phyloP scores from a whole-genome alignment of 2,797 vertebrate genomes.

The Trachurus trachurus region DNA sequence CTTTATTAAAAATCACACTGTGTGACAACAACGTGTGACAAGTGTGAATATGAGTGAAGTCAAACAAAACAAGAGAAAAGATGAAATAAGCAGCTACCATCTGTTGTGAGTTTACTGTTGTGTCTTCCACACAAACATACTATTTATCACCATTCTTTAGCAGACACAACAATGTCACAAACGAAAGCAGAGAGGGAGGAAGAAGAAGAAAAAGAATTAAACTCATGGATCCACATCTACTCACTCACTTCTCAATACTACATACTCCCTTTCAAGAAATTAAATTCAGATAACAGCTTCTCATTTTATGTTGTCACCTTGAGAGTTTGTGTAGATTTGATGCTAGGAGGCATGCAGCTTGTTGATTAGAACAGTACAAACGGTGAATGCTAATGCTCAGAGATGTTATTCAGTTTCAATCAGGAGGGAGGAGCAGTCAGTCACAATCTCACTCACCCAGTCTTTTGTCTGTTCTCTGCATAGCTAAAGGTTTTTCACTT shows the following conservation, averaged over 20 bases:
- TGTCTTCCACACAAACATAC: too few species aligned
- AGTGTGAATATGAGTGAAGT: neutral
- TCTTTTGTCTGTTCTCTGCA: conserved; percentile 30
- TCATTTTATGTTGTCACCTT: conserved; percentile 79
- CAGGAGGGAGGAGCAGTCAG: conserved; percentile 38
- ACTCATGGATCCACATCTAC: conserved; percentile 53
- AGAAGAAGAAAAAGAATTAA: conserved; percentile 25
- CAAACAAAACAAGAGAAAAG: neutral
- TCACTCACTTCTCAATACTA: neutral
- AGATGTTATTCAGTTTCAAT: conserved; percentile 65
- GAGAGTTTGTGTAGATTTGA: conserved; percentile 85
- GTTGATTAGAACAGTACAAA: conserved; percentile 85
- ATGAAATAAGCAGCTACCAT: neutral
- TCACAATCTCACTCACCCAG: conserved; percentile 36
- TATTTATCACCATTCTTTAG: neutral
- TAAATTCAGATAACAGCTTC: conserved; percentile 79
- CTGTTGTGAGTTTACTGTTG: too few species aligned
- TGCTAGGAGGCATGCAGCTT: conserved; percentile 83
- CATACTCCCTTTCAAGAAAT: conserved; percentile 73
- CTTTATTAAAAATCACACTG: neutral
- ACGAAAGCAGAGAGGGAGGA: neutral
- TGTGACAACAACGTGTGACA: neutral
- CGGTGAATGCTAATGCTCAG: conserved; percentile 83
- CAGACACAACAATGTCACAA: conserved; percentile 30
- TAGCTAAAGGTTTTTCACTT: conserved; percentile 25